A percentile compares a stretch with the other conserved stretches of the same genome.
Evolutionary conservation across 2,113 vertebrate genomes (phyloP).

Genomic region (Heteronetta atricapilla): DNA sequence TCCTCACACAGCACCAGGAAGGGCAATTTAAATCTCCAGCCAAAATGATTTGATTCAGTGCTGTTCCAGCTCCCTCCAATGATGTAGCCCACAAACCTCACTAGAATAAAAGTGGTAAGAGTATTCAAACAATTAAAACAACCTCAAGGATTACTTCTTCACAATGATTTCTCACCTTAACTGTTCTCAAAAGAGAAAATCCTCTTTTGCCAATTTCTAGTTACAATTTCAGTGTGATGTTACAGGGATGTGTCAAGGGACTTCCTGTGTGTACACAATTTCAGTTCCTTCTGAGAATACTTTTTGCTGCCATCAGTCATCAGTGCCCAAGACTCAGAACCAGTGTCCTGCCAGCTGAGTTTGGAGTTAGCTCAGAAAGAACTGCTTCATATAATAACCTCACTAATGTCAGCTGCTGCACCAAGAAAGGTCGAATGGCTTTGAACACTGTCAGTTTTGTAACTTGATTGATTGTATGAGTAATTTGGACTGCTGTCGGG

Average conservation of each 20-base stretch:
- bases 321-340: background rate
- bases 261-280: background rate
- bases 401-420: background rate
- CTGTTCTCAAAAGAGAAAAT: background rate
- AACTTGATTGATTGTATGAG: background rate
- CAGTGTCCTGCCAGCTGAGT: background rate
- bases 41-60: background rate
- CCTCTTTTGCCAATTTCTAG: background rate
- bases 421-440: background rate
- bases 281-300: background rate
- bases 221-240: background rate
- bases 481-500: background rate
- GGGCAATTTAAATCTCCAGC: background rate
- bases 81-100: background rate
- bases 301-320: background rate
- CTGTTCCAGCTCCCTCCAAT: background rate
- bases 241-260: background rate
- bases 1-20: background rate
- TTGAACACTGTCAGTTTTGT: background rate
- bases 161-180: background rate
- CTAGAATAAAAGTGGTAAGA: background rate
- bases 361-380: background rate
- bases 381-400: background rate
- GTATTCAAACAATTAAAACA: background rate
- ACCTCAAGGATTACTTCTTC: background rate